phyloP scores from a whole-genome alignment of 1,140 invertebrate species.

The Drosophila pachea region DNA sequence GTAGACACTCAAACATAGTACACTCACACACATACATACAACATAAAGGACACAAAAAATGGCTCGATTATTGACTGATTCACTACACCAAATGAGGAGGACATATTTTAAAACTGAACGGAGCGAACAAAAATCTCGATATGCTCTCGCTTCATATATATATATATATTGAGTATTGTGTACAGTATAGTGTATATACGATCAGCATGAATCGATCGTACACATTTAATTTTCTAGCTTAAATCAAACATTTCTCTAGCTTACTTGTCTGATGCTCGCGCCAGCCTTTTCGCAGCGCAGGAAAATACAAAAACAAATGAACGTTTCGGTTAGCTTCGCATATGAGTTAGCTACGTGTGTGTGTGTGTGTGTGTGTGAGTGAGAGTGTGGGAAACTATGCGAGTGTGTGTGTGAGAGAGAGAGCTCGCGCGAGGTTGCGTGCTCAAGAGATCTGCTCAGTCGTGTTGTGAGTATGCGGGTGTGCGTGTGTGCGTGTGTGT shows the following conservation, averaged over 20 bases:
- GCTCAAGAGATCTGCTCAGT: too few species aligned
- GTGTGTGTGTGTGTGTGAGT: neutral
- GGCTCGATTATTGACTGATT: neutral
- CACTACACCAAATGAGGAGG: constrained; percentile 64
- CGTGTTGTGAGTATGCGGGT: neutral
- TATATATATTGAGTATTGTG: neutral
- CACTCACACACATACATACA: constrained; percentile 44
- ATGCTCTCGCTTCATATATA: neutral
- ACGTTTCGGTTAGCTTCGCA: constrained; percentile 47
- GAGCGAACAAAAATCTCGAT: constrained; percentile 7
- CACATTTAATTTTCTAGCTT: neutral
- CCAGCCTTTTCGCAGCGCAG: constrained; percentile 81
- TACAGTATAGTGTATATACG: neutral
- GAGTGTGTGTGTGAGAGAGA: too few species aligned
- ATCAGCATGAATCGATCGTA: neutral
- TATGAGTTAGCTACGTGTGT: constrained; percentile 41
- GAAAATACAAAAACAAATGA: constrained; percentile 49
- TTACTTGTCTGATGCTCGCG: constrained; percentile 88
- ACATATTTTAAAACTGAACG: constrained; percentile 72
- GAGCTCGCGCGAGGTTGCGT: too few species aligned
- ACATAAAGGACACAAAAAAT: constrained; percentile 25
- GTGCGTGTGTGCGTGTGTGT: constrained; percentile 1
- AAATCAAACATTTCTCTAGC: constrained; percentile 58
- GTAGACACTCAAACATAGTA: constrained; percentile 45
- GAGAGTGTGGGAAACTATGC: too few species aligned